Evolutionary conservation across 2,113 vertebrate genomes (phyloP), one percentile per base, ranked within the genome.

Genomic region (Petroica traversi): DNA sequence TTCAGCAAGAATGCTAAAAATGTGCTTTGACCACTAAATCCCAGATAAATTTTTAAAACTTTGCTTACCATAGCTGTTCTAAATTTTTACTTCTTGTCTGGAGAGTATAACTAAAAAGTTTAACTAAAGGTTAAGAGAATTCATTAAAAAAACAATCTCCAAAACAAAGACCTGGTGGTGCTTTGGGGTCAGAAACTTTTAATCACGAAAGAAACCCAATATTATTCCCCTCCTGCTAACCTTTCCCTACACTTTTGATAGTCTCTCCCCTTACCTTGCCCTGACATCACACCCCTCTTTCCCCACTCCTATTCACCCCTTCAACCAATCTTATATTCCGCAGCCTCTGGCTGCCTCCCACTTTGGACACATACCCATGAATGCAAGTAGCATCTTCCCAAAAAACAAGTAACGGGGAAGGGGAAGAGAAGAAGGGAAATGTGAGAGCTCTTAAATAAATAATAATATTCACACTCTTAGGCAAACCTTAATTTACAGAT

Each of bases 381-480:
- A 85, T 64, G 52, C 84, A 89, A 89, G 88, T 38, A 89, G 31
- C 80, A 75, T 62, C 76, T 78, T 89, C 80, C 80, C 73, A 69
- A 36, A 63, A 88, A 93, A 55, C 9, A 74, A 72, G 43, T 57
- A 67, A 91, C 0, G 0, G 73, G 68, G 31, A 87, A 88, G 38
- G 89, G 76, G 91, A 92, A 67, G 28, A 88, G 86, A 77, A 84
- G 54, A 10, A 67, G 51, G 33, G 94, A 96, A 92, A 96, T 11
- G 4, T 85, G 94, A 97, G 91, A 95, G 15, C 48, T 67, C 54
- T 72, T 97, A 87, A 97, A 97, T 97, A 97, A 96, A 59, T 95
- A 81, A 96, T 93, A 66, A 71, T 68, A 91, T 83, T 95, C 78
- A 96, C 84, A 64, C 73, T 78, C 76, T 91, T 75, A 71, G 7